Evolutionary conservation across 2,888 invertebrate genomes (phyloP).

Genomic region (Nezara viridula): DNA sequence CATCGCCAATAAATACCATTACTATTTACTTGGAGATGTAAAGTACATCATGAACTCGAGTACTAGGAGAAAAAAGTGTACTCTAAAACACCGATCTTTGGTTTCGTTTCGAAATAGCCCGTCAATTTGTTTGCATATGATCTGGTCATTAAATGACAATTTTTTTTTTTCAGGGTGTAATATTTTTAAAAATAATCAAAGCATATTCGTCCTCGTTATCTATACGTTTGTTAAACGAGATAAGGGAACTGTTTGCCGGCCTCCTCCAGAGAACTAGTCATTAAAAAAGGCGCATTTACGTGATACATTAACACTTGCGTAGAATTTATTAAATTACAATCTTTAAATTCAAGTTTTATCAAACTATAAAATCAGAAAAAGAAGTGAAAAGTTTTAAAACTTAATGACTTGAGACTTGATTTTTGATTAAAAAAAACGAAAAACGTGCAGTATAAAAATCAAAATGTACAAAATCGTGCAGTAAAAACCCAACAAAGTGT

Average conservation of each 20-base stretch:
- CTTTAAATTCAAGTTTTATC: background rate
- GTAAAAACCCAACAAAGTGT: too few species aligned
- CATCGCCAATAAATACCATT: too few species aligned
- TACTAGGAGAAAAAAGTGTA: background rate
- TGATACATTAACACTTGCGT: background rate
- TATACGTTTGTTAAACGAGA: background rate
- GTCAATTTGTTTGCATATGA: background rate
- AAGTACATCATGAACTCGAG: background rate
- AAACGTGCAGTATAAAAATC: too few species aligned
- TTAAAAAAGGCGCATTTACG: background rate
- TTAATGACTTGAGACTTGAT: too few species aligned
- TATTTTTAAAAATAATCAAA: constrained; percentile 13
- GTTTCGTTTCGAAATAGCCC: background rate
- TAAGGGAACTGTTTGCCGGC: background rate
- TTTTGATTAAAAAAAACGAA: too few species aligned
- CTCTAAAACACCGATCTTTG: background rate
- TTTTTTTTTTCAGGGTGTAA: background rate
- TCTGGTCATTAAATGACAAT: background rate
- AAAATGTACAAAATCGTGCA: too few species aligned
- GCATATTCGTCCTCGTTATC: background rate
- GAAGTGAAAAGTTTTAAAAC: too few species aligned
- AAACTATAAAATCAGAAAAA: too few species aligned
- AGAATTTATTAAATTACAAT: background rate
- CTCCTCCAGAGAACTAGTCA: background rate
- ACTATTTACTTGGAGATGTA: too few species aligned